These are phyloP conservation scores for Holotrichia oblita DNA, from an alignment of 1,140 invertebrate genomes.

Conservation along the genomic window DNA sequence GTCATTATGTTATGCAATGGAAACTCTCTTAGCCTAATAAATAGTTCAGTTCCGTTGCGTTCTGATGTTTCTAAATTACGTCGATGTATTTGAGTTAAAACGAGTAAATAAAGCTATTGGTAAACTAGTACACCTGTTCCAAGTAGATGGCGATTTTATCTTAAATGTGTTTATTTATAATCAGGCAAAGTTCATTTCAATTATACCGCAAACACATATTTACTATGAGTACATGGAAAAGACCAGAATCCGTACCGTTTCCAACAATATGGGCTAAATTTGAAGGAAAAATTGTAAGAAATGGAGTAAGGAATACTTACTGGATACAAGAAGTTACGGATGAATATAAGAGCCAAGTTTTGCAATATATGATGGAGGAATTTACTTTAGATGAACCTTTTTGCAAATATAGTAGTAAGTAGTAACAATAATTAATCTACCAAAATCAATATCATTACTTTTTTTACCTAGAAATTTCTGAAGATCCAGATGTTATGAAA, in stretches of 20 bases:
- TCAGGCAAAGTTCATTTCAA: neutral
- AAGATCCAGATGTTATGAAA: slow-evolving; percentile 18
- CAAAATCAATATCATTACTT: neutral
- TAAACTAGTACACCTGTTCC: neutral
- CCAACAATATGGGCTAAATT: slow-evolving; percentile 42
- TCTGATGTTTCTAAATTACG: too few relatives aligned
- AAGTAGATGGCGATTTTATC: neutral
- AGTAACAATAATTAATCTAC: neutral
- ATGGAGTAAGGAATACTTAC: neutral
- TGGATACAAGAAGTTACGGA: slow-evolving; percentile 36
- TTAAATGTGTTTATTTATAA: neutral
- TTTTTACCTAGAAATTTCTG: slow-evolving; percentile 8
- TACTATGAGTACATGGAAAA: slow-evolving; percentile 33
- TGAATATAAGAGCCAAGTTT: slow-evolving; percentile 20
- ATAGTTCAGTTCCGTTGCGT: too few relatives aligned
- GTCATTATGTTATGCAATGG: too few relatives aligned
- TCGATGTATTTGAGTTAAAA: neutral
- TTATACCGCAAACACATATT: neutral
- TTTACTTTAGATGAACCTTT: slow-evolving; percentile 26
- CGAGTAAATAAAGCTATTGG: neutral
- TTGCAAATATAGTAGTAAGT: slow-evolving; percentile 31
- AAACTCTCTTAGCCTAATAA: too few relatives aligned
- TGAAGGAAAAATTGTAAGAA: slow-evolving; percentile 23
- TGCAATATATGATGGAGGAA: slow-evolving; percentile 12
- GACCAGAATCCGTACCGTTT: slow-evolving; percentile 38